These are phyloP conservation scores for Sardina pilchardus DNA, from an alignment of 2,113 vertebrate species.

Conservation along the genomic window DNA sequence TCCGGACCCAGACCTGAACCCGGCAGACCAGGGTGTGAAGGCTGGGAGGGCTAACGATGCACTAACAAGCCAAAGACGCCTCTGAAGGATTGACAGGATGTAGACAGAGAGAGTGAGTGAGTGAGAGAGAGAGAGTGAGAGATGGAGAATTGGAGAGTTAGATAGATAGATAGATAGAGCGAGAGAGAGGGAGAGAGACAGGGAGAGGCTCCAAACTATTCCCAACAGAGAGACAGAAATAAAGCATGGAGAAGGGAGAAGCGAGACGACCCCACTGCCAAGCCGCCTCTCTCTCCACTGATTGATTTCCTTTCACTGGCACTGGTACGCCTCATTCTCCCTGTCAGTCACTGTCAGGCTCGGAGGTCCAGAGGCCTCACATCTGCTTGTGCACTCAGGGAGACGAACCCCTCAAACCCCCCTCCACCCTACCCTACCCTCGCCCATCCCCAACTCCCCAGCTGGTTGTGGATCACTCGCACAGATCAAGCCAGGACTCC, in stretches of 20 bases:
- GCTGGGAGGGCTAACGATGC: not conserved
- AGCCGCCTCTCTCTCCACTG: not conserved
- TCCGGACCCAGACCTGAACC: not conserved
- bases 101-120: not conserved
- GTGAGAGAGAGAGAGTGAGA: slow-evolving; percentile 35
- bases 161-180: not conserved
- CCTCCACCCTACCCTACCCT: not conserved
- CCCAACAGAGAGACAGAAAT: not conserved
- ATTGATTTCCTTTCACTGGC: slow-evolving; percentile 5
- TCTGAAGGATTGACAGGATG: slow-evolving; percentile 9
- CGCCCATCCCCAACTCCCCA: slow-evolving; percentile 3
- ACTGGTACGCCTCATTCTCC: not conserved
- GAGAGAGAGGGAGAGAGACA: slow-evolving; percentile 36
- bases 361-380: not conserved
- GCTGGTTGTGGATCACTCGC: not conserved
- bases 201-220: not conserved
- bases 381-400: slow-evolving; percentile 7
- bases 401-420: not conserved
- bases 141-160: slow-evolving; percentile 8
- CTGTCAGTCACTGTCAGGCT: slow-evolving; percentile 27
- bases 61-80: not conserved
- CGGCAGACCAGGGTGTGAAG: not conserved
- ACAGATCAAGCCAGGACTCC: slow-evolving; percentile 23
- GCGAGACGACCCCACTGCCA: not conserved
- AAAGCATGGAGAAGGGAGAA: not conserved